phyloP scores from a whole-genome alignment of 2,888 invertebrate species.

The Trichacis sp. region DNA sequence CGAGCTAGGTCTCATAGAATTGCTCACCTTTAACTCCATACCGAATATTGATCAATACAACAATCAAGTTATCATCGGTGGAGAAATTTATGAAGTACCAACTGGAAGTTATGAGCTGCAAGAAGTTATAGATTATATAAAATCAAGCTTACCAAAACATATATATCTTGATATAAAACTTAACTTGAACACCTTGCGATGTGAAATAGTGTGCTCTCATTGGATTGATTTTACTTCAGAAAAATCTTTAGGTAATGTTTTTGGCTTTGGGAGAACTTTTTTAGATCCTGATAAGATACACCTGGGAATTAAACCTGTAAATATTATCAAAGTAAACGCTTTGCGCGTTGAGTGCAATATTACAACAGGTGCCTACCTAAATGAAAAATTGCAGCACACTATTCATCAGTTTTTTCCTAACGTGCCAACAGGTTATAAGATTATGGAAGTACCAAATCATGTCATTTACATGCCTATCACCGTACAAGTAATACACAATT shows the following conservation, averaged over 20 bases:
- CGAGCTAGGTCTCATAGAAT: neutral
- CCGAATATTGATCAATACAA: neutral
- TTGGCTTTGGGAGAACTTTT: too few species aligned
- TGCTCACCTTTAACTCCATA: neutral
- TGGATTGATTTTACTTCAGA: too few species aligned
- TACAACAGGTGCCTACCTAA: too few species aligned
- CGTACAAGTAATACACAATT: conserved; percentile 32
- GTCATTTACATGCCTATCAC: conserved; percentile 44
- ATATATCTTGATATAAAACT: conserved; percentile 19
- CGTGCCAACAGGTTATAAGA: conserved; percentile 56
- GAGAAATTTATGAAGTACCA: conserved; percentile 8
- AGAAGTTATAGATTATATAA: conserved; percentile 12
- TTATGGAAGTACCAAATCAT: conserved; percentile 50
- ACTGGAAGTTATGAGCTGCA: conserved; percentile 29
- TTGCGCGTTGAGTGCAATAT: too few species aligned
- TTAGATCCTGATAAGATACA: too few species aligned
- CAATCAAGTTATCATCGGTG: conserved; percentile 14
- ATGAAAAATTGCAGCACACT: too few species aligned
- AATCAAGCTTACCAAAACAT: conserved; percentile 4
- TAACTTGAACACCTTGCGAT: conserved; percentile 33
- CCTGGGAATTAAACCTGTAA: too few species aligned
- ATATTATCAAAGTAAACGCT: too few species aligned
- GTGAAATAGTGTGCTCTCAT: conserved; percentile 26
- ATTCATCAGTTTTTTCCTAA: too few species aligned
- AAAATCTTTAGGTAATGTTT: too few species aligned